Evolutionary conservation across 2,888 invertebrate species (phyloP), one percentile per base, ranked within the genome.

Genomic region (Ariolimax columbianus): DNA sequence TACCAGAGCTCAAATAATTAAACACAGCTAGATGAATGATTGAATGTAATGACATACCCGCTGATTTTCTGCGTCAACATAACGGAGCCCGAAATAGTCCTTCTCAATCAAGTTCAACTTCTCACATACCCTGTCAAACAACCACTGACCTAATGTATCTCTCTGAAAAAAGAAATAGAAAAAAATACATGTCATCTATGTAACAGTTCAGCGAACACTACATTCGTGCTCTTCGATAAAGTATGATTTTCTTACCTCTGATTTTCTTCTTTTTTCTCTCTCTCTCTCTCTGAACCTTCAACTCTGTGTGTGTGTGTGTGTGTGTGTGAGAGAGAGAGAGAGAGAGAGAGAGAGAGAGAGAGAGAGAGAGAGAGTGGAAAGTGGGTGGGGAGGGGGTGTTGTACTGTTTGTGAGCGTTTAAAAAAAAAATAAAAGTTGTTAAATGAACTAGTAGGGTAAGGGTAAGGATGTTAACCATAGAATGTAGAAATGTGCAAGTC

Each of bases 41-140:
- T 47, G n/a, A n/a, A n/a, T n/a, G n/a, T 73, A 82, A 73, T 82
- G 68, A 88, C 90, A 96, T 95, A 98, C 98, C 95, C 98, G 97
- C 95, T 98, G 98, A 94, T 97, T 98, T 91, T 97, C 97, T 92
- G 96, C 96, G 94, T 98, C 98, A 87, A 98, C 96, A 94, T 97
- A 99, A 89, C 98, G 96, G 78, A 99, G 96, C 81, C 99, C 98
- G 94, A 99, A 99, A 95, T 98, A 99, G 88, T 98, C 97, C 81
- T 98, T 98, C 95, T 99, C 98, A 93, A 98, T 95, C 86, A 99
- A 96, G 95, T 98, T 98, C 91, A 99, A 95, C 94, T 98, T 97
- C 90, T 97, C 96, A 95, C 97, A 98, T 80, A 98, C 98, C 90
- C 97, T 97, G 94, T 98, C 98, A 93, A 98, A 95, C 89, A 99